Evolutionary conservation across 2,797 vertebrate species (phyloP).

Genomic region (Centropyge bicolor): DNA sequence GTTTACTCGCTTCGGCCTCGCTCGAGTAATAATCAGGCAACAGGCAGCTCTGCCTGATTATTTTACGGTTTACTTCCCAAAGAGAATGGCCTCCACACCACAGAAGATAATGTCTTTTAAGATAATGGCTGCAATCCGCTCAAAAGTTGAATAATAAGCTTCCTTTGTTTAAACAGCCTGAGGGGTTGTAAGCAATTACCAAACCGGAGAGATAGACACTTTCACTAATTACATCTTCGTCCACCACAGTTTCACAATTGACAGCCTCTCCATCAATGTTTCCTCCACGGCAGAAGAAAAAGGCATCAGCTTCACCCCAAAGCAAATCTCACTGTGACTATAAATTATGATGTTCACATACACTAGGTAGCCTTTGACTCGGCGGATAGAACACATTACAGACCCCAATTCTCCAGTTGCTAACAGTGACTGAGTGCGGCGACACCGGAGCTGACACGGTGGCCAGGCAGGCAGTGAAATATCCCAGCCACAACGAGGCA

Average conservation of each 20-base stretch:
- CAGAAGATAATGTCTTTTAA: conserved; percentile 66
- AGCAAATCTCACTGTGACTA: conserved; percentile 49
- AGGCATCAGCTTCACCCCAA: conserved; percentile 43
- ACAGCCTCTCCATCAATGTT: conserved; percentile 70
- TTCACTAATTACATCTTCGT: conserved; percentile 77
- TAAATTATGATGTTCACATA: conserved; percentile 57
- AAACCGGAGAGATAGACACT: conserved; percentile 75
- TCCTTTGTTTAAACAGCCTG: conserved; percentile 79
- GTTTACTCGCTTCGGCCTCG: conserved; percentile 38
- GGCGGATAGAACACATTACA: conserved; percentile 47
- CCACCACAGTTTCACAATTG: conserved; percentile 59
- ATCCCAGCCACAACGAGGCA: conserved; percentile 51
- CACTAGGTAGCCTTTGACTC: conserved; percentile 56
- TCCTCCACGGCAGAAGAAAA: conserved; percentile 39
- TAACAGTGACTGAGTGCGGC: conserved; percentile 63
- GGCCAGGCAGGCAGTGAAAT: conserved; percentile 62
- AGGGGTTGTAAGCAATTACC: conserved; percentile 81
- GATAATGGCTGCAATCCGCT: conserved; percentile 67
- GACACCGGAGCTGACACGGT: conserved; percentile 58
- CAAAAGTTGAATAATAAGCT: conserved; percentile 77
- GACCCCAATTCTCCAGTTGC: conserved; percentile 53
- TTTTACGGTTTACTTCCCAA: conserved; percentile 61
- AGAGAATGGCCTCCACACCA: conserved; percentile 57
- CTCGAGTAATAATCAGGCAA: conserved; percentile 57
- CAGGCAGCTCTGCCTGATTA: conserved; percentile 45